Evolutionary conservation across 2,113 vertebrate genomes (phyloP).

Genomic region (Myodes glareolus): DNA sequence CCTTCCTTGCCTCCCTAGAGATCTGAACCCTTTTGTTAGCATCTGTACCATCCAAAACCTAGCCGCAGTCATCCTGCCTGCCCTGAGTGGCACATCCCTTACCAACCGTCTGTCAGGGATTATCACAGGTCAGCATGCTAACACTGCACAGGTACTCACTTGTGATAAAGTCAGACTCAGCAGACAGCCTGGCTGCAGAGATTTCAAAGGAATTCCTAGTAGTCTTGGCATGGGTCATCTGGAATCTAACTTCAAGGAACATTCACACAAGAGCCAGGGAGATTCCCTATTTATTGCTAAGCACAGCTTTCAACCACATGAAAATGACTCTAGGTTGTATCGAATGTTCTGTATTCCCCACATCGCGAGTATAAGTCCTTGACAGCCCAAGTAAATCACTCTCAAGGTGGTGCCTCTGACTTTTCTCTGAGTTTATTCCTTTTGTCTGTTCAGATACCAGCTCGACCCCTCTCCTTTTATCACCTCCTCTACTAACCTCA

Average conservation of each 20-base stretch:
- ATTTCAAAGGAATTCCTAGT: background rate
- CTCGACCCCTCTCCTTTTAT: background rate
- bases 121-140: background rate
- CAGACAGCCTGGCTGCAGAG: background rate
- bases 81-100: background rate
- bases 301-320: background rate
- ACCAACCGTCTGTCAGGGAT: background rate
- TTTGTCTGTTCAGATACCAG: background rate
- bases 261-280: background rate
- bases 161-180: slow-evolving; percentile 2
- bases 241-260: background rate
- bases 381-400: background rate
- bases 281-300: background rate
- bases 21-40: background rate
- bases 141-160: background rate
- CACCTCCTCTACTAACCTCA: background rate
- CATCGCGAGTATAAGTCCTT: background rate
- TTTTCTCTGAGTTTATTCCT: background rate
- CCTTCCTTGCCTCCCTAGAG: background rate
- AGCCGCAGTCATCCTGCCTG: background rate
- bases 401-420: background rate
- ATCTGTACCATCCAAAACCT: background rate
- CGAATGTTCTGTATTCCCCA: background rate
- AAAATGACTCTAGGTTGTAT: background rate
- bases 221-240: background rate